Conservation (phyloP, 1,140 invertebrate species). For the Eurosta solidaginis region DNA sequence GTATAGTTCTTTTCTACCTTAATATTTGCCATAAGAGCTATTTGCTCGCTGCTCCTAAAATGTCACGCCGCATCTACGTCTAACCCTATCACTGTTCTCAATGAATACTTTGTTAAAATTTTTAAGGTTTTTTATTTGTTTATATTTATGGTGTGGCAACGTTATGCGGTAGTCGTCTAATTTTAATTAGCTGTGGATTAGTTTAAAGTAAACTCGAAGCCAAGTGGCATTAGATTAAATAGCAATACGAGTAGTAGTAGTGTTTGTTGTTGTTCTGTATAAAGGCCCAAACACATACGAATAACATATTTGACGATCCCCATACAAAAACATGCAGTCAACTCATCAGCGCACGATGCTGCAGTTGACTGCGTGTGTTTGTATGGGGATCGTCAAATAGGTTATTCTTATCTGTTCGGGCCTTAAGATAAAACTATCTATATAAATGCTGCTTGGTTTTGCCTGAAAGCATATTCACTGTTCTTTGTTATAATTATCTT, state of each 20-base stretch:
- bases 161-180: slow-evolving; percentile 9
- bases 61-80: slow-evolving; percentile 1
- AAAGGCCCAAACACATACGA: too few species aligned
- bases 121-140: not conserved
- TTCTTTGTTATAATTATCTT: slow-evolving; percentile 1
- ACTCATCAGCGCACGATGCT: too few species aligned
- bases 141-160: not conserved
- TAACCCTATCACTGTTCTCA: slow-evolving; percentile 7
- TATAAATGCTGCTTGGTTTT: too few species aligned
- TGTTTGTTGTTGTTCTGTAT: too few species aligned
- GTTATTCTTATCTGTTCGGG: too few species aligned
- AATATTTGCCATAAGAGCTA: not conserved
- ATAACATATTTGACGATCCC: too few species aligned
- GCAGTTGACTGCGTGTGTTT: not conserved
- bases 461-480: not conserved
- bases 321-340: too few species aligned
- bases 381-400: too few species aligned
- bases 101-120: not conserved
- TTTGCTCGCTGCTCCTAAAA: slow-evolving; percentile 6
- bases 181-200: slow-evolving; percentile 27
- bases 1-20: not conserved
- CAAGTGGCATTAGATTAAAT: slow-evolving; percentile 8
- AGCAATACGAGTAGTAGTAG: not conserved
- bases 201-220: not conserved
- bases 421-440: too few species aligned